These are phyloP conservation scores for Scolopax bukidnonensis DNA, from an alignment of 2,797 vertebrate species.

Conservation along the genomic window DNA sequence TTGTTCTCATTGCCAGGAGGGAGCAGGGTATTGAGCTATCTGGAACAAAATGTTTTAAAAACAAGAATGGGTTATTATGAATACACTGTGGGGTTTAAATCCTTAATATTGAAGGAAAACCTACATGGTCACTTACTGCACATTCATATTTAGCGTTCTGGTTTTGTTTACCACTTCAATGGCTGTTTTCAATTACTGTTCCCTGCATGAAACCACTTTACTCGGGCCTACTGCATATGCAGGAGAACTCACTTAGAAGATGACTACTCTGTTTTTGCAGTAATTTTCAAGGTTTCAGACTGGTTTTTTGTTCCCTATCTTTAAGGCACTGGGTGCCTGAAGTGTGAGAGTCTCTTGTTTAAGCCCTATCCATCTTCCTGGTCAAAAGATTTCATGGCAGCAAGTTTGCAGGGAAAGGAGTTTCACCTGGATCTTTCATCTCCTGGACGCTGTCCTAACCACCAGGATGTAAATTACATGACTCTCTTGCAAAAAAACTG, in stretches of 20 bases:
- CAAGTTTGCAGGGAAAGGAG: background rate
- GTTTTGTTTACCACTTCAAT: conserved; percentile 64
- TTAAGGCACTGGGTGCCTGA: background rate
- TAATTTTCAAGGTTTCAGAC: conserved; percentile 36
- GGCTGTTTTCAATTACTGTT: conserved; percentile 63
- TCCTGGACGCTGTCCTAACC: background rate
- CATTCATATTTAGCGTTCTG: conserved; percentile 46
- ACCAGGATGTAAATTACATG: background rate
- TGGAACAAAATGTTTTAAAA: conserved; percentile 57
- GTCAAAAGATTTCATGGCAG: background rate
- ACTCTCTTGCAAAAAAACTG: background rate
- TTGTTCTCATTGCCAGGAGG: conserved; percentile 49
- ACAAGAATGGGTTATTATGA: conserved; percentile 38
- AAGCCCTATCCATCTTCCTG: background rate
- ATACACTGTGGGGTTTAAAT: conserved; percentile 35
- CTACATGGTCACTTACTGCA: conserved; percentile 22
- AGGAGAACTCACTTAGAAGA: conserved; percentile 32
- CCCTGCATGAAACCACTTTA: conserved; percentile 51
- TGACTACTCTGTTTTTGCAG: conserved; percentile 38
- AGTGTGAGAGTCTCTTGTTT: background rate
- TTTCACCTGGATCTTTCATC: conserved; percentile 16
- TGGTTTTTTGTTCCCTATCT: background rate
- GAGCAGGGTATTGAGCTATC: conserved; percentile 33
- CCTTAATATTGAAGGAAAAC: conserved; percentile 40
- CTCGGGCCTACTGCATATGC: conserved; percentile 17